Evolutionary conservation across 2,797 vertebrate species (phyloP).

Genomic region (Epinephelus coioides): DNA sequence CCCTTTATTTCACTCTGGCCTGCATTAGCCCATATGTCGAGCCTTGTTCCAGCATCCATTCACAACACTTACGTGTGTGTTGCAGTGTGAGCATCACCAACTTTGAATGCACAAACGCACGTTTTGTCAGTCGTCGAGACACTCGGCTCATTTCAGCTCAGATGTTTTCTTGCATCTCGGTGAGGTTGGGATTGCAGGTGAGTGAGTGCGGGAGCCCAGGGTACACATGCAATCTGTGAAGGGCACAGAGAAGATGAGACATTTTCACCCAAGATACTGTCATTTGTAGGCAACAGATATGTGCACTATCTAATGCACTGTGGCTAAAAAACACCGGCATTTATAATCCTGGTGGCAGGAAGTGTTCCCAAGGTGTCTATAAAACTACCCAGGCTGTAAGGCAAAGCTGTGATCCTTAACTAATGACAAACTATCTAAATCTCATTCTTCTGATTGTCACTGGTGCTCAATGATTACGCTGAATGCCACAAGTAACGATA

Average conservation of each 20-base stretch:
- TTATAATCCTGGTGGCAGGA: slow-evolving; percentile 19
- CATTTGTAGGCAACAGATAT: slow-evolving; percentile 46
- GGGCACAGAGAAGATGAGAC: slow-evolving; percentile 56
- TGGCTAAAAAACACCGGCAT: slow-evolving; percentile 31
- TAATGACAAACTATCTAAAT: slow-evolving; percentile 15
- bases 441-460: not conserved
- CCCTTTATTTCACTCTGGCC: slow-evolving; percentile 58
- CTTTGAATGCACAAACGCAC: slow-evolving; percentile 35
- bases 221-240: slow-evolving; percentile 60
- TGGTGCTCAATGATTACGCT: slow-evolving; percentile 3
- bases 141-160: slow-evolving; percentile 39
- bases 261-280: slow-evolving; percentile 45
- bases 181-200: slow-evolving; percentile 16
- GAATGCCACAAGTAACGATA: not conserved
- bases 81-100: not conserved
- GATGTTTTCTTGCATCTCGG: slow-evolving; percentile 24
- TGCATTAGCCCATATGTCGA: slow-evolving; percentile 39
- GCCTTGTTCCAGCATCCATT: slow-evolving; percentile 39
- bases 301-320: slow-evolving; percentile 13
- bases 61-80: not conserved
- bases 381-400: slow-evolving; percentile 18
- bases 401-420: slow-evolving; percentile 20
- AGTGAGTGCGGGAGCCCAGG: slow-evolving; percentile 43
- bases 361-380: not conserved
- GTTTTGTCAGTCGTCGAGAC: slow-evolving; percentile 50